Base-by-base conservation (phyloP, 2,797 vertebrate species). In the Oryzias sinensis region DNA sequence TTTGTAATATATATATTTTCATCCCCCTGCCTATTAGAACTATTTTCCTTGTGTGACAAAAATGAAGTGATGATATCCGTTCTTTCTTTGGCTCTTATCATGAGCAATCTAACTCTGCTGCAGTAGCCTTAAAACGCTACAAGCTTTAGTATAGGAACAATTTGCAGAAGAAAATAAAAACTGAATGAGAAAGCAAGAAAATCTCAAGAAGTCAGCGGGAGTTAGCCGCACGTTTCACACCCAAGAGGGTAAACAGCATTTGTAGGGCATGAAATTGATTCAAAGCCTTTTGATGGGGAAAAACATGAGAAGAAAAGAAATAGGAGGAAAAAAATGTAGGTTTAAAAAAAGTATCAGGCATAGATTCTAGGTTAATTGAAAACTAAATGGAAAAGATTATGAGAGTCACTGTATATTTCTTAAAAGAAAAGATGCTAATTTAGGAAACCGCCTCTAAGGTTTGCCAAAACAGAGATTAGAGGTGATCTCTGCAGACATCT, bases 181-280 rank as follows among this genome's bases (percentile, higher is more conserved):
- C 4, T 58, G 47, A 16, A n/a, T 11, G 54, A 58, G 45, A 59
- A 53, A 14, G 53, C 5, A 50, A 56, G 62, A 53, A 59, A 59
- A 56, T 51, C 70, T 67, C 45, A 74, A 80, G 66, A 61, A 73
- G 77, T 61, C 72, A 63, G 57, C 53, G 68, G 60, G 61, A 79
- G 70, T 55, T 7, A 54, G 71, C 72, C 82, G 79, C 82, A 88
- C 84, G 83, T 83, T 87, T 81, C 78, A 76, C 80, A 87, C 83
- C 81, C 85, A 69, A 84, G 84, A 87, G 86, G 85, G 85, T 86
- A 87, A 90, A 87, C 86, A 88, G 78, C 78, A 85, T 87, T 90
- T 86, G 82, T 86, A 87, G 87, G 79, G 85, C 88, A 88, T 89
- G 84, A 88, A 89, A 89, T 86, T 85, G 88, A 87, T 87, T 87